Base-by-base conservation (phyloP, 2,888 invertebrate genomes). In the Meliscaeva auricollis region DNA sequence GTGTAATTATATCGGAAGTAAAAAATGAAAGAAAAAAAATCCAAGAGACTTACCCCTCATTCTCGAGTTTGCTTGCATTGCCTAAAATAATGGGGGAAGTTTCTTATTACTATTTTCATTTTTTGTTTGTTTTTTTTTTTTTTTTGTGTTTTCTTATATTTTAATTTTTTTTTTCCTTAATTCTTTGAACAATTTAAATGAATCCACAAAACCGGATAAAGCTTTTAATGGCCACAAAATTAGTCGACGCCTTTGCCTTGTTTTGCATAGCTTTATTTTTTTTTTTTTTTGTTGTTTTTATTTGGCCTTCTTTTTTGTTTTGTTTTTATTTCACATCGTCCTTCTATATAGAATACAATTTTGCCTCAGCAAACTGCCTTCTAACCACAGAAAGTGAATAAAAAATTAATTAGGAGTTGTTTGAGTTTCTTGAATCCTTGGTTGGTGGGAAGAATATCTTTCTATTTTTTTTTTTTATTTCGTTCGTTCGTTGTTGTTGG, bases 131-230 rank as follows among this genome's bases (percentile, higher is more conserved):
- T 9, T 38, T 8, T 38, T 38, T 9, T 8, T 8, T 38, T 4
- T 9, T 38, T 38, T 38, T 38, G 35, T 38, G 4, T 56, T 9
- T 58, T 1, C 35, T 13, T 35, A 13, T 38, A 20, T 20, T 20
- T 58, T 54, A 1, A 7, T 15, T 15, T 35, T 50, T 26, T 44
- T 50, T 20, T 56, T 22, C 35, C 46, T 60, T 26, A 58, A 66
- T 69, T 69, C 48, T 38, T 26, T 44, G 74, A 64, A 74, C 62
- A 83, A 78, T 83, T 75, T 78, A 78, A 83, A 74, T 62, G 64
- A 70, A 83, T 83, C 83, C 79, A 83, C 79, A 78, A 79, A 78
- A 79, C 83, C 83, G 83, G 78, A 83, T 78, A 83, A 78, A 70
- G 83, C 74, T 83, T 83, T 83, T 78, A 78, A 78, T 74, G 73